Base-by-base conservation (phyloP, 2,113 vertebrate genomes). In the Notechis scutatus region DNA sequence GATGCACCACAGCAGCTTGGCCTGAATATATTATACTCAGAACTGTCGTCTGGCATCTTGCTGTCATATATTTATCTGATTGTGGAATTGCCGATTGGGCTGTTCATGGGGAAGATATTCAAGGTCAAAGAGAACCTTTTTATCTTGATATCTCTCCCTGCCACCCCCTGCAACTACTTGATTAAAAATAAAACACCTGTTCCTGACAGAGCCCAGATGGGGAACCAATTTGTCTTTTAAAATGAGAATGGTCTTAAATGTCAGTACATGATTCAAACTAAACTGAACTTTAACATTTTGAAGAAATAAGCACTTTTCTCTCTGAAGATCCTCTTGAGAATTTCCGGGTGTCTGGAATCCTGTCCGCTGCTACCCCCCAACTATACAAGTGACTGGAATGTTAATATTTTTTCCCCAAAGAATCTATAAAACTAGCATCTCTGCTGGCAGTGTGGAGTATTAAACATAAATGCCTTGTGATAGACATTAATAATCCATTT, bases 261-360 rank as follows among this genome's bases (percentile, higher is more conserved):
- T 91, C 87, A 89, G 39, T 64, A 89, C 90, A 39, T 94, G 87
- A 88, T 92, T 94, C 89, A 94, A 92, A 94, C 45, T 85, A 90
- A 90, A 74, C n/a, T 45, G 85, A 93, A 93, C 90, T 50, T 91
- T 89, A 87, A 85, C 23, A 55, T 64, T 93, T 93, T 81, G n/a
- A 92, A 85, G 45, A 54, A 50, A 88, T 61, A 59, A 90, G 85
- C 85, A 21, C 24, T 34, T 87, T 81, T 42, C 26, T n/a, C 21
- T 57, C 15, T 45, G 26, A 54, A 88, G 94, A 94, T 34, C 29
- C 52, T 89, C 59, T 42, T 47, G 87, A 85, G 55, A 59, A 15
- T 54, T 93, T 86, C 2, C 3, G 23, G 15, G 21, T 39, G 15
- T 29, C 55, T 64, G 39, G 45, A 59, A 24, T 85, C 54, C 1